Base-by-base conservation (phyloP, 2,888 invertebrate genomes). In the Uloborus plumipes region DNA sequence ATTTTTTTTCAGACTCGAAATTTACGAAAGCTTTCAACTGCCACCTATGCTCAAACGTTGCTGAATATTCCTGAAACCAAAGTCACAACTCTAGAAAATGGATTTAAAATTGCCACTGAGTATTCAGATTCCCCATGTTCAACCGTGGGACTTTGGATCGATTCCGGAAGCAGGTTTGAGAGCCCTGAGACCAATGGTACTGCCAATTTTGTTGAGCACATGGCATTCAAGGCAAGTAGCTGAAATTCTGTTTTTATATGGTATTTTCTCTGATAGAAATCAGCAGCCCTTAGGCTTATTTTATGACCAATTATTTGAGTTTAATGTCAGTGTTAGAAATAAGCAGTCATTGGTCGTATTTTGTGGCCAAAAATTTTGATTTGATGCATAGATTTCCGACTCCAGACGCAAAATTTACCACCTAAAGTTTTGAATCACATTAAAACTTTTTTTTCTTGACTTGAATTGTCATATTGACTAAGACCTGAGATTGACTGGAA, bases 201-300 rank as follows among this genome's bases (percentile, higher is more conserved):
- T 7, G 99, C 99, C 9, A 99, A 99, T 90, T 99, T 99, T 88
- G 92, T 99, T 89, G 99, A 99, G 91, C 99, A 99, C 90, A 99
- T 99, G 99, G 97, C 98, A 79, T 99, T 99, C 91, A 95, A 95
- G 91, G 93, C 73, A 64, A 70, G 22, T 61, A 59, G 18, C 61
- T n/a, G 1, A 53, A n/a, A 3, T 26, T 26, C 26, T 53, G n/a
- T 53, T 53, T 53, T 53, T 6, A 1, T n/a, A 6, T 53, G 15
- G 53, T n/a, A 53, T 15, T 53, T 53, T 2, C n/a, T 53, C 53
- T 53, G n/a, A 3, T 16, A 53, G 26, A 26, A 26, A 26, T 26
- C 2, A 26, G 26, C 26, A 26, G 4, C 4, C 4, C 2, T 26
- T 26, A 4, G 2, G 26, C 26, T 3, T 26, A 26, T 26, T 26